Evolutionary conservation across 1,140 invertebrate genomes (phyloP).

Genomic region (Magallana gigas): DNA sequence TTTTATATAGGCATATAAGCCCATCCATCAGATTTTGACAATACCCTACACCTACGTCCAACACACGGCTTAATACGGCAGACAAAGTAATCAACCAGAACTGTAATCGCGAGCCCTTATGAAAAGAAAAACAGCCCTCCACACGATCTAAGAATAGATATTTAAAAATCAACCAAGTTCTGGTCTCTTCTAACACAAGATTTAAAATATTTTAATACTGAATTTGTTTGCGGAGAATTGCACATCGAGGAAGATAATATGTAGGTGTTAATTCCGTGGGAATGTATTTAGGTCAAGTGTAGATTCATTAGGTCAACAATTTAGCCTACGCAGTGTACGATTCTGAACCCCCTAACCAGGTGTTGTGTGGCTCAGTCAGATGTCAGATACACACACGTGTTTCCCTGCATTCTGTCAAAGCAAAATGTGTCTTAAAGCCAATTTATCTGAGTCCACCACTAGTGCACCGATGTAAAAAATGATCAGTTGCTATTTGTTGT

Average conservation of each 20-base stretch:
- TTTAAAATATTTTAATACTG: too few species aligned
- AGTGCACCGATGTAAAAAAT: not conserved
- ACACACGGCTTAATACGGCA: not conserved
- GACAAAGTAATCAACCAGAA: slow-evolving; percentile 5
- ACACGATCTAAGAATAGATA: too few species aligned
- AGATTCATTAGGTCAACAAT: slow-evolving; percentile 30
- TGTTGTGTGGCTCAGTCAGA: not conserved
- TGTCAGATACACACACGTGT: not conserved
- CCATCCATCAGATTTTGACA: slow-evolving; percentile 27
- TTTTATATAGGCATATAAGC: not conserved
- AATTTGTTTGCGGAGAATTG: not conserved
- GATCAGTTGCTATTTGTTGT: not conserved
- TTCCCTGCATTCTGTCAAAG: too few species aligned
- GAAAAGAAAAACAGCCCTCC: not conserved
- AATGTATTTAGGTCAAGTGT: not conserved
- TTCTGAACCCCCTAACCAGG: not conserved
- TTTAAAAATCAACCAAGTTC: too few species aligned
- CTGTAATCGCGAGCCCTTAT: not conserved
- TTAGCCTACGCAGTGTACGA: slow-evolving; percentile 1
- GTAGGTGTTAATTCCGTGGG: not conserved
- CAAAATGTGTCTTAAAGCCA: not conserved
- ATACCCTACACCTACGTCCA: slow-evolving; percentile 1
- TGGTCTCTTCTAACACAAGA: too few species aligned
- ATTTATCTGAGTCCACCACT: not conserved
- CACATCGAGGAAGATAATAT: not conserved